A percentile compares a stretch with the other conserved stretches of the same genome.
Conservation (phyloP, 2,888 invertebrate genomes). For the Laspeyria flexula region DNA sequence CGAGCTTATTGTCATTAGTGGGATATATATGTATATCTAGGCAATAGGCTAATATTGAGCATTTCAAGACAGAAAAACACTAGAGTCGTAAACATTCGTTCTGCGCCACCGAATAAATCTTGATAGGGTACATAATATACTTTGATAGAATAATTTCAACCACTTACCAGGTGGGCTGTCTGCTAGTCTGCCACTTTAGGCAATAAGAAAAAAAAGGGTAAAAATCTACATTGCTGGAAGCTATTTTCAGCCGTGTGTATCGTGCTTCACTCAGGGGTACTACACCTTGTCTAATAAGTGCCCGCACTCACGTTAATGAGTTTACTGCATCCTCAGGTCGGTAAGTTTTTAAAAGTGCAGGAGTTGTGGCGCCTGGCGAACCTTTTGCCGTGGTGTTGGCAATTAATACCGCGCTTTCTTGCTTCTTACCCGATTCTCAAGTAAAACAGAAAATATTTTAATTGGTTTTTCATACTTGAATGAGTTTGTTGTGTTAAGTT, state of each 20-base stretch:
- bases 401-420: conserved; percentile 59
- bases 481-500: conserved; percentile 42
- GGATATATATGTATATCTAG: too few species aligned
- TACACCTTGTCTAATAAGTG: conserved; percentile 71
- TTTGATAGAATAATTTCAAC: too few species aligned
- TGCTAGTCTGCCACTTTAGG: too few species aligned
- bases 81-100: too few species aligned
- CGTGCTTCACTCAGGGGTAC: conserved; percentile 41
- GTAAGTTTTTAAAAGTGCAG: conserved; percentile 76
- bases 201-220: too few species aligned
- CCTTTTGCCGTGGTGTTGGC: conserved; percentile 62
- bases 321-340: conserved; percentile 70
- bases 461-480: conserved; percentile 49
- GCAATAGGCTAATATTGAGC: too few species aligned
- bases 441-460: conserved; percentile 52
- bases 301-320: conserved; percentile 78
- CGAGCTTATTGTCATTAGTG: too few species aligned
- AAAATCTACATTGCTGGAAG: background rate
- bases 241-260: conserved; percentile 29
- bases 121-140: too few species aligned
- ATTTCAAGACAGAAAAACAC: too few species aligned
- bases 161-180: too few species aligned
- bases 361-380: conserved; percentile 62
- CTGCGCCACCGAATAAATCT: too few species aligned
- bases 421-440: conserved; percentile 46